Evolutionary conservation across 2,888 invertebrate genomes (phyloP), one percentile per base, ranked within the genome.

Genomic region (Dryobota labecula): DNA sequence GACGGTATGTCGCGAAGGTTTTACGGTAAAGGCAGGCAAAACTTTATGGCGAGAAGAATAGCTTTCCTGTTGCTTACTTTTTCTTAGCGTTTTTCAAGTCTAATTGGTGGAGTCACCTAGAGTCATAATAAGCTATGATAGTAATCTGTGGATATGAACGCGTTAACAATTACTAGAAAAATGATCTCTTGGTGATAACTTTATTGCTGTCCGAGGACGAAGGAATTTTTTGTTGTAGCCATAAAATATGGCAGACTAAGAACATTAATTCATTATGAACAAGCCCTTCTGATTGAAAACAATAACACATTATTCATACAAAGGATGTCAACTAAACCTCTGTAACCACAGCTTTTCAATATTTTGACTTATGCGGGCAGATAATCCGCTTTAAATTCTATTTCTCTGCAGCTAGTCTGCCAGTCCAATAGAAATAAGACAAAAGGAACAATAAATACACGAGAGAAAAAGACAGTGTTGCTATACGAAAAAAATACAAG

Each of bases 381-480:
- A 80, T 80, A 74, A 80, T 80, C 83, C 62, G 67, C 67, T 71
- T 74, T 57, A 58, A 68, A 70, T 74, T 80, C 51, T 68, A 73
- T 72, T 81, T 72, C 61, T 67, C 30, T 54, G 47, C 57, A 67
- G 66, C 43, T n/a, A 64, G 57, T 72, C 57, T 49, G 67, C 30
- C 61, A 51, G 57, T 66, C 62, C 20, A 58, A 70, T 79, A 57
- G 53, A 80, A 80, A 80, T 67, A 71, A 83, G 73, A 85, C 67
- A 73, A 81, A 77, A 70, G 71, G 49, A 76, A 78, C 54, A 80
- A 83, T 78, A 85, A 74, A 85, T 60, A 75, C 64, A 73, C 64
- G 75, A 84, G 87, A 90, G 89, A 86, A 90, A 90, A 89, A 90
- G 88, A 89, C 90, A 88, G 88, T 88, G 88, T 90, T 87, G 87